Base-by-base conservation (phyloP, 2,888 invertebrate species). In the Cheilosia pagana region DNA sequence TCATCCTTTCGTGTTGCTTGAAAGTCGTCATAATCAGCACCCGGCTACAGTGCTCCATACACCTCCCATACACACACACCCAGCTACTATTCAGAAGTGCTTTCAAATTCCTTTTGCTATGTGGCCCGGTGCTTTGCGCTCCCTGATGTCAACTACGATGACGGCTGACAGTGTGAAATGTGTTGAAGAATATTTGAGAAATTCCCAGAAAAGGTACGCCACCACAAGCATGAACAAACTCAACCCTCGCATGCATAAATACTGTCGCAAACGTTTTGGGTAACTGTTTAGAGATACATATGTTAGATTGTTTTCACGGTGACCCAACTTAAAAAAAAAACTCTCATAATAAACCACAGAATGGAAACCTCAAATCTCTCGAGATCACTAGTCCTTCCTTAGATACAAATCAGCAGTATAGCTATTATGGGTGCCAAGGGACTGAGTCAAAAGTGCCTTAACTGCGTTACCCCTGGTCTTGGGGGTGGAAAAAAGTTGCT, bases 31-130 rank as follows among this genome's bases (percentile, higher is more conserved):
- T 53, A 62, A 39, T 35, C 59, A 41, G 75, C 43, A 75, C 14
- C 43, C 31, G 8, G n/a, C 7, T n/a, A 12, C 28, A 23, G 48
- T 39, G 6, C n/a, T 31, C 39, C 28, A 25, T 14, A 35, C 35
- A 35, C 3, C 8, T 31, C 3, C 16, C 7, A n/a, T 2, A 45
- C 8, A 7, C 3, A 16, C 7, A 43, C 6, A 28, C 28, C 28
- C 28, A 28, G 28, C 8, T 7, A 28, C 28, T 12, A 21, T 21
- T 48, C 23, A 50, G 31, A 74, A 76, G 21, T 35, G 62, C 62
- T 78, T 78, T 77, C 12, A 62, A 78, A 78, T 78, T 78, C 78
- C 68, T 78, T 83, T 83, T 83, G 57, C 52, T 12, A 3, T 45
- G 31, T 43, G 48, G 25, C 12, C 5, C 21, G 48, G 77, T 55